Evolutionary conservation across 2,888 invertebrate species (phyloP), one percentile per base, ranked within the genome.

Genomic region (Laspeyria flexula): DNA sequence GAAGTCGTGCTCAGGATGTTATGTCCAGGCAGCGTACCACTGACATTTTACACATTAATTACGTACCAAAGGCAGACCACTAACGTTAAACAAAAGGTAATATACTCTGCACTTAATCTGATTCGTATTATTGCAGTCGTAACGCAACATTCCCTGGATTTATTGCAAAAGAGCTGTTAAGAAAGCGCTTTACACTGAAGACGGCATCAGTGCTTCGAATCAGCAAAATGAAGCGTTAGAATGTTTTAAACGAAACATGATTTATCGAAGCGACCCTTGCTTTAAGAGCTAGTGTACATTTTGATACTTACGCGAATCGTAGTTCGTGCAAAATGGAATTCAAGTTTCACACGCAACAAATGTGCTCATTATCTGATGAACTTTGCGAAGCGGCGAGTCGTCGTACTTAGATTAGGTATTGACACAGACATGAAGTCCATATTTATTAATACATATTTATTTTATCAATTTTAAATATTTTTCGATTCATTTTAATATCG

Each of bases 311-410:
- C 82, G 84, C 83, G 82, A 84, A 85, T 77, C 71, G 71, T 72
- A 70, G 77, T 81, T 87, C 87, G 88, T 88, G 87, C 88, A 80
- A 85, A 88, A 87, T 89, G 85, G 85, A 86, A 90, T 90, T 88
- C 90, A 85, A 85, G 89, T 90, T 92, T 91, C 90, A 86, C 92
- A 92, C 92, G 92, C 92, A 92, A 91, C 91, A 88, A 91, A 92
- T 90, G 88, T 84, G 83, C 79, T 80, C 79, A 81, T 86, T 91
- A 92, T 92, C 91, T 86, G 92, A 92, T 92, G 90, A 90, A 89
- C 86, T 88, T 87, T 84, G 74, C 83, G 64, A 77, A 77, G 77
- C 75, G 71, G 71, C 70, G 69, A n/a, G n/a, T n/a, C 63, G 60
- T 54, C 63, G 60, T 64, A 53, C 68, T 57, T 71, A 79, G 78